phyloP scores from a whole-genome alignment of 2,888 invertebrate species.

The Meandrusa payeni region DNA sequence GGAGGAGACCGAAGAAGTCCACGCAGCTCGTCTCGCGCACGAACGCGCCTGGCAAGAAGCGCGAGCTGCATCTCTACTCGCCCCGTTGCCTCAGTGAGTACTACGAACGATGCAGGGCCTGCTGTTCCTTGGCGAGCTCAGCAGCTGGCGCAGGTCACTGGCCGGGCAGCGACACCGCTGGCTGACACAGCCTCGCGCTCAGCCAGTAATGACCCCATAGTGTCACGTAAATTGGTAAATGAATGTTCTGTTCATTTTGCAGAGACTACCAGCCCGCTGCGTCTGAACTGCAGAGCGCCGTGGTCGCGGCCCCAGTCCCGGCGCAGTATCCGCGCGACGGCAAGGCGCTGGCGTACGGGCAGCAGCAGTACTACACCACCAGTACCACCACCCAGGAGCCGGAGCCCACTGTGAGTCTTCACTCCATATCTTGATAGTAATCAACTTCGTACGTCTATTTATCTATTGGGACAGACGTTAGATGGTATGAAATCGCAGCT shows the following conservation, averaged over 20 bases:
- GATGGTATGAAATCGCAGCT: too few species aligned
- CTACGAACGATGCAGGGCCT: too few species aligned
- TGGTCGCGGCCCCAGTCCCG: conserved; percentile 24
- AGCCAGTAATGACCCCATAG: too few species aligned
- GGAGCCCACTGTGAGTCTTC: conserved; percentile 65
- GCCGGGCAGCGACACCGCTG: too few species aligned
- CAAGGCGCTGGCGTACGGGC: conserved; percentile 27
- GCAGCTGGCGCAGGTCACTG: too few species aligned
- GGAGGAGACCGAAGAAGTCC: conserved; percentile 86
- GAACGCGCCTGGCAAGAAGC: conserved; percentile 85
- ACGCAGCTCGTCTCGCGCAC: conserved; percentile 85
- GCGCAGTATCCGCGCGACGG: conserved; percentile 36
- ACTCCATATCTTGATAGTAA: conserved; percentile 2
- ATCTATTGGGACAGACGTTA: too few species aligned
- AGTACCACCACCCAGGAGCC: conserved; percentile 40
- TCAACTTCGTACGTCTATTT: too few species aligned
- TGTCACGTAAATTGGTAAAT: too few species aligned
- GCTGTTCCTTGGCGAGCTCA: too few species aligned
- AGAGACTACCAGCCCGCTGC: conserved; percentile 33
- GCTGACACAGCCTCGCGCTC: too few species aligned
- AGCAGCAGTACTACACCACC: conserved; percentile 7
- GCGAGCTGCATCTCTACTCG: conserved; percentile 67
- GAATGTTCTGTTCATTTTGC: too few species aligned
- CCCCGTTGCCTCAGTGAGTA: conserved; percentile 41
- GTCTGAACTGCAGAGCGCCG: conserved; percentile 30